Percentiles rank a stretch among this genome's conserved stretches.
phyloP scores from a whole-genome alignment of 2,113 vertebrate species.

The Girardinichthys multiradiatus region DNA sequence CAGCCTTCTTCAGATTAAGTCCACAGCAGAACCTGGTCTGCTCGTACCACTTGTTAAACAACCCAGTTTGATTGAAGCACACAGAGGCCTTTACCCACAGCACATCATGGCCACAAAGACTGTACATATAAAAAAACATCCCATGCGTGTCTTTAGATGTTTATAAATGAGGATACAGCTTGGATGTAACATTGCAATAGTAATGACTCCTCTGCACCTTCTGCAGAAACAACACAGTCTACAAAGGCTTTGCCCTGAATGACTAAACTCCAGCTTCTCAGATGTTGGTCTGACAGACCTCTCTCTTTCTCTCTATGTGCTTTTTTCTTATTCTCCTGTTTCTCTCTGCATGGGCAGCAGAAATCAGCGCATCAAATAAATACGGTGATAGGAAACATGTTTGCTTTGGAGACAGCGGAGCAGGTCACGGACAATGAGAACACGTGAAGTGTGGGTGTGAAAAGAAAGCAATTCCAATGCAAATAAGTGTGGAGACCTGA shows the following conservation, averaged over 20 bases:
- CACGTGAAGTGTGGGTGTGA: constrained; percentile 50
- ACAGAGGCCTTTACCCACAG: neutral
- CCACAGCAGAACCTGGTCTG: neutral
- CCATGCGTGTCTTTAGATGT: constrained; percentile 17
- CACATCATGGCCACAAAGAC: constrained; percentile 5
- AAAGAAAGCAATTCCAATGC: constrained; percentile 64
- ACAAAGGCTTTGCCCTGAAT: constrained; percentile 68
- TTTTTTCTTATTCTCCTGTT: neutral
- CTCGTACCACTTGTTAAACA: neutral
- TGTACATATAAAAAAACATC: constrained; percentile 8
- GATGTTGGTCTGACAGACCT: constrained; percentile 63
- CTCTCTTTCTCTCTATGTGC: constrained; percentile 34
- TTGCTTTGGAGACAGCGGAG: constrained; percentile 69
- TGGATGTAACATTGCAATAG: constrained; percentile 49
- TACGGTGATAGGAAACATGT: constrained; percentile 64
- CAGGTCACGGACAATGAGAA: constrained; percentile 72
- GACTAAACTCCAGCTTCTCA: constrained; percentile 72
- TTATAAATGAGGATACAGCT: constrained; percentile 11
- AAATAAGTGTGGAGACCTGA: constrained; percentile 56
- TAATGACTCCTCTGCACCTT: constrained; percentile 45
- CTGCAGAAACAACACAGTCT: constrained; percentile 70
- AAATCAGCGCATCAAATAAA: constrained; percentile 81
- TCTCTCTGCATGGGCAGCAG: constrained; percentile 59
- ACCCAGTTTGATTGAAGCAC: neutral
- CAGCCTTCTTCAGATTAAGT: neutral